Evolutionary conservation across 1,140 invertebrate species (phyloP), one percentile per base, ranked within the genome.

Genomic region (Kradibia gibbosae): DNA sequence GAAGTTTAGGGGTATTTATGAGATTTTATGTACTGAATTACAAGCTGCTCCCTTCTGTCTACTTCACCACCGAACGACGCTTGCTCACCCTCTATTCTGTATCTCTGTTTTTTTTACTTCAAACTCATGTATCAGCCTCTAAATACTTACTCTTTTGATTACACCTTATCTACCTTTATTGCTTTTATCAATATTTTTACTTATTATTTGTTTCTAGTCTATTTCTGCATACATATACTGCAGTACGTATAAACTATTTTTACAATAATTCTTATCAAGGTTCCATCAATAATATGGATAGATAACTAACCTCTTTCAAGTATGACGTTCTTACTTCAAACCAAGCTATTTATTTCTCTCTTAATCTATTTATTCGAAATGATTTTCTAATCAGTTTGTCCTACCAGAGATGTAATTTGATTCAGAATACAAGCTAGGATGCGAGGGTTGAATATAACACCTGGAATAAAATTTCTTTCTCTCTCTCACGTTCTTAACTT

Each of bases 11-110:
- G 85, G 82, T 88, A 85, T 88, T 89, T 87, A 88, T 86, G 84
- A 82, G 83, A 87, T 87, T 89, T 89, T 89, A 90, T 89, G 83
- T 85, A 88, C 86, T 67, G 62, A 39, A 67, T 67, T 67, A 67
- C 62, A 67, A 39, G 62, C 34, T 36, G 13, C 34, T 67, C 34
- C 20, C 20, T n/a, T n/a, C 34, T 0, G 17, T 22, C 34, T 36
- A n/a, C 34, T n/a, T 22, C 34, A 10, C 3, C 13, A 39, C 11
- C 20, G 4, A 36, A 39, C 22, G n/a, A n/a, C 7, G 0, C 0
- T 39, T 15, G 0, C 5, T 39, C 34, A 39, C 22, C 36, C 7
- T 67, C 20, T 67, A 39, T 39, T 39, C 10, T 39, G 1, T 39
- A 39, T 10, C 39, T 36, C 34, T 25, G 22, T 11, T 62, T 57